Conservation (phyloP, 2,797 vertebrate species). For the Cossypha polioptera region DNA sequence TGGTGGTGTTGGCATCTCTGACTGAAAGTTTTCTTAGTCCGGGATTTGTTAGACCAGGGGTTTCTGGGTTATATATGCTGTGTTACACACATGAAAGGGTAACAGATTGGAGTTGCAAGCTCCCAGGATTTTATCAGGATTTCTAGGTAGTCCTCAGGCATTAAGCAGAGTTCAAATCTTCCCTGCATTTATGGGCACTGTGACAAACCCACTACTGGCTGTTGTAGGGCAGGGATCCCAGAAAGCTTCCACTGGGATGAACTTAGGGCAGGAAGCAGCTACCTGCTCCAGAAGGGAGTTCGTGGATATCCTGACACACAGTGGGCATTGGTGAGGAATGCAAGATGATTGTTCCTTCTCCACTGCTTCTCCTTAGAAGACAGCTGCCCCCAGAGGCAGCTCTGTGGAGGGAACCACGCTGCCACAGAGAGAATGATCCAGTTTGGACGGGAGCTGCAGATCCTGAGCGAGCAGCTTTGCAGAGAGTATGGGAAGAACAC, state of each 20-base stretch:
- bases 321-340: not conserved
- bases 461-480: conserved; percentile 91
- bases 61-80: accelerated
- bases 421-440: conserved; percentile 98
- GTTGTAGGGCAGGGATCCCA: not conserved
- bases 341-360: not conserved
- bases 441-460: conserved; percentile 94
- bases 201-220: not conserved
- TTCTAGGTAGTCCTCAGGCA: not conserved
- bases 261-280: not conserved
- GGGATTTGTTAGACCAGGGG: not conserved
- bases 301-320: not conserved
- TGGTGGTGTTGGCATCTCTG: not conserved
- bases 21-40: not conserved
- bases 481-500: conserved; percentile 93
- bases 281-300: not conserved
- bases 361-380: conserved; percentile 77
- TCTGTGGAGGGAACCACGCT: conserved; percentile 93
- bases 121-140: not conserved
- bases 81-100: not conserved
- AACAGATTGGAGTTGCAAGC: not conserved
- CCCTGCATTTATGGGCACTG: not conserved
- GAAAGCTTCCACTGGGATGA: not conserved
- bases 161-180: not conserved
- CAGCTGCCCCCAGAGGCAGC: conserved; percentile 86